Evolutionary conservation across 2,888 invertebrate genomes (phyloP).

Genomic region (Herminia tarsipennalis): DNA sequence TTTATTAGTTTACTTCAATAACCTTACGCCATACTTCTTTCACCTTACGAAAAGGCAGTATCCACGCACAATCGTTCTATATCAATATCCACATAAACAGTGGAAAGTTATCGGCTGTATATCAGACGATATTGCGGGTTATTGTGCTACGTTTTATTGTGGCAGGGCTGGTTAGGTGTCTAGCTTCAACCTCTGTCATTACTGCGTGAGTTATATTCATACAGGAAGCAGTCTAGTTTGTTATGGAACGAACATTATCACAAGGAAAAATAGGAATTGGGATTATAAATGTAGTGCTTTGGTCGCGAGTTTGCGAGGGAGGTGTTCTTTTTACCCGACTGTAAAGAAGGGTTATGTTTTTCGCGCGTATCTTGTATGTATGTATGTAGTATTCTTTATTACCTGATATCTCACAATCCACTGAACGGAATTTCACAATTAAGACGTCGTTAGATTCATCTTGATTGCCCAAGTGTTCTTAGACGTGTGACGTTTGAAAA

Average conservation of each 20-base stretch:
- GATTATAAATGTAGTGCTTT: background rate
- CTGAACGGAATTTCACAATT: no score
- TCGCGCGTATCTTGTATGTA: no score
- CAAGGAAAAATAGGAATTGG: background rate
- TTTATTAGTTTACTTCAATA: no score
- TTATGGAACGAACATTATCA: no score
- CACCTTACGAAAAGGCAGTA: background rate
- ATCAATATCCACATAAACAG: constrained; percentile 39
- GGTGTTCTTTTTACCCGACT: no score
- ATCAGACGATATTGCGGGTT: constrained; percentile 48
- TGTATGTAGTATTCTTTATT: no score
- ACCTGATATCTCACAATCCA: no score
- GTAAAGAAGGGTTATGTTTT: no score
- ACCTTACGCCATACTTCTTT: background rate
- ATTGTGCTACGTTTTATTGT: constrained; percentile 21
- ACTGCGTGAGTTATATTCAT: constrained; percentile 7
- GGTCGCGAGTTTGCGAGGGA: no score
- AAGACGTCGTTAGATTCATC: no score
- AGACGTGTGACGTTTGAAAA: no score
- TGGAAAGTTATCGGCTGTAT: constrained; percentile 47
- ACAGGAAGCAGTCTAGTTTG: background rate
- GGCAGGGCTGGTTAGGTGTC: background rate
- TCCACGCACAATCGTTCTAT: constrained; percentile 1
- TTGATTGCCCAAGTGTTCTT: no score
- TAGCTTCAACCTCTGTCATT: constrained; percentile 1